A percentile compares a stretch with the other conserved stretches of the same genome.
Conservation (phyloP, 1,140 invertebrate genomes). For the Drosophila melanica region DNA sequence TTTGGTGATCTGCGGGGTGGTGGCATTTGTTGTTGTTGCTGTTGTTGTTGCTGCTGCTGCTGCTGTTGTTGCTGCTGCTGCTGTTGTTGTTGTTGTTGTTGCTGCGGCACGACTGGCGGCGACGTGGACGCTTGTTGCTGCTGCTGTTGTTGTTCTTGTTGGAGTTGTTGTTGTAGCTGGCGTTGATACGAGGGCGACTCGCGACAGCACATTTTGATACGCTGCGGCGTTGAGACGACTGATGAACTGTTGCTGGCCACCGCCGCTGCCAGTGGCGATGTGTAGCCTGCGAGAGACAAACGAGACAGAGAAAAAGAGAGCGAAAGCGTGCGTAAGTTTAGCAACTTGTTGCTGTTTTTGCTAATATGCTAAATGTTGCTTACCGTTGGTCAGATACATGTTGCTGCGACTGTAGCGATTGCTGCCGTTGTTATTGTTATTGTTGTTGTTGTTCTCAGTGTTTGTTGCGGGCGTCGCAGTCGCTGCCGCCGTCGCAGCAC, state of each 20-base stretch:
- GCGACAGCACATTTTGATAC: constrained; percentile 57
- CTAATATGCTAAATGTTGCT: constrained; percentile 5
- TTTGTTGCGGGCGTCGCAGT: constrained; percentile 23
- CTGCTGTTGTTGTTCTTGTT: constrained; percentile 20
- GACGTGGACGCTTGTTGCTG: constrained; percentile 9
- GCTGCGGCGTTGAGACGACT: constrained; percentile 59
- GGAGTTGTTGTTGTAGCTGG: constrained; percentile 25
- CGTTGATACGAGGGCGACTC: constrained; percentile 18
- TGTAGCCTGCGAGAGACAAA: constrained; percentile 57
- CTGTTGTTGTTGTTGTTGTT: constrained; percentile 41
- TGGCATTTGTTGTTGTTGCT: constrained; percentile 56
- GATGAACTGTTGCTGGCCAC: constrained; percentile 75
- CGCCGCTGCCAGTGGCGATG: constrained; percentile 76
- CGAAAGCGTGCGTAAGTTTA: background rate
- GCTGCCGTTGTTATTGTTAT: constrained; percentile 48
- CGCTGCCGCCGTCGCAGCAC: constrained; percentile 47
- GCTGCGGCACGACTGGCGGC: background rate
- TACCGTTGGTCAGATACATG: constrained; percentile 74
- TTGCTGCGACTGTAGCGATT: constrained; percentile 52
- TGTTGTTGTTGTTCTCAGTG: constrained; percentile 41
- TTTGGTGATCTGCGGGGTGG: constrained; percentile 89
- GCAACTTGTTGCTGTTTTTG: constrained; percentile 58
- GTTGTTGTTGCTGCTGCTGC: constrained; percentile 36
- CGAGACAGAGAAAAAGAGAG: constrained; percentile 13
- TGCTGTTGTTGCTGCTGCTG: constrained; percentile 45